Evolutionary conservation across 2,113 vertebrate genomes (phyloP), one percentile per base, ranked within the genome.

Genomic region (Geothlypis trichas): DNA sequence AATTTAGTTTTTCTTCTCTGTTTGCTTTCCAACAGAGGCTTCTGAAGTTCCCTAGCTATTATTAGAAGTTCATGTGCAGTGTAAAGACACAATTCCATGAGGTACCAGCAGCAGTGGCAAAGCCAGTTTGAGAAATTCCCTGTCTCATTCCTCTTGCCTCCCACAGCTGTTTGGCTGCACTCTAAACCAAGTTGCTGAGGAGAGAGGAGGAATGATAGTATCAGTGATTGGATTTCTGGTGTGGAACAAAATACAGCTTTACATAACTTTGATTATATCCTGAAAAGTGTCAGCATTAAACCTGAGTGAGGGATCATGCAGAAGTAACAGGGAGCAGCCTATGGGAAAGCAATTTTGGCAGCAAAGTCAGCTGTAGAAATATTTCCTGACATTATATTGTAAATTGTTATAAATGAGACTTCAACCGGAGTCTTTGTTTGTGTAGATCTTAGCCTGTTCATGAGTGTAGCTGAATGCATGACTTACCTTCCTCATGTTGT

Each of bases 41-140:
- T 95, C 69, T 84, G 86, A 86, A 84, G 62, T 84, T 94, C n/a
- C 31, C 37, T 89, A 85, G 59, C n/a, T 86, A n/a, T 75, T 89
- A 61, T 68, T 94, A 96, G 75, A 88, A 90, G 68, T 78, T 57
- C 13, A 35, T 21, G 21, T 86, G 57, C 65, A 81, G 44, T 57
- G 61, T 65, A 87, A 81, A 81, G 73, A 59, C 85, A 42, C 13
- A 51, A 1, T 72, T 81, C 19, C 44, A 30, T 84, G 41, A 72
- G 42, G 55, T 71, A 49, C 46, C 65, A 69, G 54, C 26, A 51
- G 42, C 42, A 57, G 46, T 58, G 51, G 79, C 82, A 66, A 63
- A 74, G 55, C 19, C 46, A 58, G 15, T 51, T 90, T 80, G 42
- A 76, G 79, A 69, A 93, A 62, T 84, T 74, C 28, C n/a, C 41